Conservation (phyloP, 2,113 vertebrate genomes). For the Coracopsis vasa region DNA sequence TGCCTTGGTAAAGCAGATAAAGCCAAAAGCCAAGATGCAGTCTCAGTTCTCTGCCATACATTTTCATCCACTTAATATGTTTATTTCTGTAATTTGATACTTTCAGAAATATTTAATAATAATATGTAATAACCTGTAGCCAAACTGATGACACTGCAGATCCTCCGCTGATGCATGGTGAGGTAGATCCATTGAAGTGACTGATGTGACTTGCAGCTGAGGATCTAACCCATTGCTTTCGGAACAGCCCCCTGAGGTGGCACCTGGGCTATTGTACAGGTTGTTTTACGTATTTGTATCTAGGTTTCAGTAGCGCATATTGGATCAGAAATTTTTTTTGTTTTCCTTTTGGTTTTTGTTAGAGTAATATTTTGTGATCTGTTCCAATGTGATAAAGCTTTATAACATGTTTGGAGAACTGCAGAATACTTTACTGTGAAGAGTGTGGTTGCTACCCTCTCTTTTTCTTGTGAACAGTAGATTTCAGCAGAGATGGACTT, state of each 20-base stretch:
- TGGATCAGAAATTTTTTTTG: neutral
- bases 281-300: accelerated
- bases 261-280: neutral
- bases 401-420: neutral
- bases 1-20: accelerated
- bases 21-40: neutral
- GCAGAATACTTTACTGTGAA: neutral
- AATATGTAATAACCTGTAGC: neutral
- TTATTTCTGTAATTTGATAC: neutral
- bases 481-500: neutral
- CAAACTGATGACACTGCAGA: neutral
- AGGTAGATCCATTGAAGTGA: constrained; percentile 15
- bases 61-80: neutral
- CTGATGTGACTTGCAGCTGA: constrained; percentile 1
- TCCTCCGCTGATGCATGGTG: neutral
- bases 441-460: neutral
- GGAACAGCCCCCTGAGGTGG: neutral
- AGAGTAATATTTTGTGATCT: neutral
- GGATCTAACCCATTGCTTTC: constrained; percentile 33
- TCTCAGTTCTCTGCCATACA: neutral
- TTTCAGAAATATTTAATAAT: neutral
- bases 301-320: neutral
- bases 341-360: constrained; percentile 4
- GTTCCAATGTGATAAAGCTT: neutral
- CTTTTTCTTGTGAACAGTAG: neutral